A percentile compares a stretch with the other conserved stretches of the same genome.
These are phyloP conservation scores for Sarcophilus harrisii DNA, from an alignment of 2,797 vertebrate genomes.

Conservation along the genomic window DNA sequence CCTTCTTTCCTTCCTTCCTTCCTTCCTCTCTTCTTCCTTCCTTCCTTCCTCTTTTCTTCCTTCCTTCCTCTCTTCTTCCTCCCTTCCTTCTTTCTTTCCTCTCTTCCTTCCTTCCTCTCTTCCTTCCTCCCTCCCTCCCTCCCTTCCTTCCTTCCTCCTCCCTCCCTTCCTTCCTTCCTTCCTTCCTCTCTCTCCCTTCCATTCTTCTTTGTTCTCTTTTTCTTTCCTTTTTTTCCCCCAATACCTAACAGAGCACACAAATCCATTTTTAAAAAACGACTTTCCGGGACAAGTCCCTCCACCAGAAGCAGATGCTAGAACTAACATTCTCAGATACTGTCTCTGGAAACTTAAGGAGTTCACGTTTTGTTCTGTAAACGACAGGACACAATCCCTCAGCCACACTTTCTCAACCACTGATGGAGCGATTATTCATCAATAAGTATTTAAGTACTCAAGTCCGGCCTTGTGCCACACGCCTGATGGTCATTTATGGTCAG, in stretches of 20 bases:
- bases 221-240: neutral
- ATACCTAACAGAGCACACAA: neutral
- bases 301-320: neutral
- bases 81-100: too few relatives aligned
- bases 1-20: too few relatives aligned
- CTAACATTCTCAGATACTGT: neutral
- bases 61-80: too few relatives aligned
- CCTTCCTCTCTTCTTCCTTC: too few relatives aligned
- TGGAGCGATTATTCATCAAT: neutral
- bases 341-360: neutral
- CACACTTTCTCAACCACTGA: neutral
- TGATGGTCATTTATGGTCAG: neutral
- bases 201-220: too few relatives aligned
- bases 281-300: neutral
- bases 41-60: too few relatives aligned
- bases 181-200: too few relatives aligned
- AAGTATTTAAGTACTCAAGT: neutral
- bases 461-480: neutral
- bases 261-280: neutral
- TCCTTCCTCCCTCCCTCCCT: too few relatives aligned
- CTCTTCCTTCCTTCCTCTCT: too few relatives aligned
- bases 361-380: neutral
- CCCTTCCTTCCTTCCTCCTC: too few relatives aligned
- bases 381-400: neutral
- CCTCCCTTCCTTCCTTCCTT: neutral